Evolutionary conservation across 2,113 vertebrate species (phyloP).

Genomic region (Galeopterus variegatus): DNA sequence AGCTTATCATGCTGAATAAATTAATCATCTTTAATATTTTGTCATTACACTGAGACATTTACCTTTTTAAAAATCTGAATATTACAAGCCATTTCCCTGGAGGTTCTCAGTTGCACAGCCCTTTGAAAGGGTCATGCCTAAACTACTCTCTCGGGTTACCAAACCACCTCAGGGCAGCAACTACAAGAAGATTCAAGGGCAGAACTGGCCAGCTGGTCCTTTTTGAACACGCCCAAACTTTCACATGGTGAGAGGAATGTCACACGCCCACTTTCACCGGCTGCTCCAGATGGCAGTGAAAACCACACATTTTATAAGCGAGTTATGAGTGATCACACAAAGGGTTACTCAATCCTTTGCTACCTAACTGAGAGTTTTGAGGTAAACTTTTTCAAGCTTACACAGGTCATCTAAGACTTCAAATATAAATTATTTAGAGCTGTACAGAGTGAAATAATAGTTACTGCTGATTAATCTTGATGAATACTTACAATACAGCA

Average conservation of each 20-base stretch:
- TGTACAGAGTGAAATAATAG: neutral
- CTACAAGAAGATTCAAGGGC: neutral
- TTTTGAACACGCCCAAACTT: neutral
- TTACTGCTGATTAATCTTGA: neutral
- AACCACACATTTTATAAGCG: neutral
- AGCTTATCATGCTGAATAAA: conserved; percentile 56
- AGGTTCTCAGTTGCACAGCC: neutral
- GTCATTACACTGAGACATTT: conserved; percentile 12
- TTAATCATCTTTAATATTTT: conserved; percentile 48
- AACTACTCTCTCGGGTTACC: neutral
- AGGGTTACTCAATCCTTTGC: neutral
- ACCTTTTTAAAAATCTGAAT: conserved; percentile 42
- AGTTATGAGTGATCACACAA: neutral
- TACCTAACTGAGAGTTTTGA: neutral
- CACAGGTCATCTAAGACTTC: neutral
- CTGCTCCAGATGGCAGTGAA: neutral
- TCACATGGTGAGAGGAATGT: neutral
- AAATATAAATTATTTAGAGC: conserved; percentile 48
- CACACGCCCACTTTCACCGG: neutral
- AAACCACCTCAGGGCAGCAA: conserved; percentile 21
- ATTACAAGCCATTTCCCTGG: neutral
- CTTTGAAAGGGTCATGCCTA: neutral
- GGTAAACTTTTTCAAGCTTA: conserved; percentile 43
- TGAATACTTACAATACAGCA: neutral
- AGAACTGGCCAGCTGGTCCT: conserved; percentile 10